Evolutionary conservation across 2,797 vertebrate species (phyloP).

Genomic region (Pseudocheirus occidentalis): DNA sequence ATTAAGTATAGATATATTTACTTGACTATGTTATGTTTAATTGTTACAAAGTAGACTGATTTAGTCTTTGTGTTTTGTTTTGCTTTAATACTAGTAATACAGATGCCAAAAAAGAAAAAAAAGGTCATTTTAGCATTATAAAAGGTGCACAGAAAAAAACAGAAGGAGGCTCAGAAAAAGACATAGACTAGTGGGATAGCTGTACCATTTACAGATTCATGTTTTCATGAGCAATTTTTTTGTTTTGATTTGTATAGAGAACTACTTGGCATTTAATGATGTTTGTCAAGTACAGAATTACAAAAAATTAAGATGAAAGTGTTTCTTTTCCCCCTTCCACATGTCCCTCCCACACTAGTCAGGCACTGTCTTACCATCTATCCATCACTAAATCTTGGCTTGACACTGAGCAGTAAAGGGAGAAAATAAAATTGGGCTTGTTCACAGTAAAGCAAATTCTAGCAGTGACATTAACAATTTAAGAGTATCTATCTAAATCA

Average conservation of each 20-base stretch:
- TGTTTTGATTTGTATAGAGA: not conserved
- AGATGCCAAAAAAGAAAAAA: not conserved
- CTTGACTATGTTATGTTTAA: not conserved
- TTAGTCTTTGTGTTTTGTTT: not conserved
- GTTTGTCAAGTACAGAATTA: not conserved
- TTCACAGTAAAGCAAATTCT: slow-evolving; percentile 8
- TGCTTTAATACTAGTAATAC: not conserved
- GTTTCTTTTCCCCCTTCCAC: not conserved
- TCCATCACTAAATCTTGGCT: not conserved
- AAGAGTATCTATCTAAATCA: not conserved
- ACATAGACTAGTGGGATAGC: not conserved
- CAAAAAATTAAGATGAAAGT: not conserved
- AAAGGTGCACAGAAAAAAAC: not conserved
- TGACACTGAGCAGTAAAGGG: not conserved
- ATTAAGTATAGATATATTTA: not conserved
- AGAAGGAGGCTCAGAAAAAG: not conserved
- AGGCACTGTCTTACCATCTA: not conserved
- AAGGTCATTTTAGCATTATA: not conserved
- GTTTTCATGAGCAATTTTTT: not conserved
- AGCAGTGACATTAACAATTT: not conserved
- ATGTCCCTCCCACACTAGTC: not conserved
- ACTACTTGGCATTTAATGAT: not conserved
- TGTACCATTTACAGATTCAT: not conserved
- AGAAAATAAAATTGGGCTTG: not conserved
- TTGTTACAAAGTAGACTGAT: not conserved